phyloP scores from a whole-genome alignment of 2,888 invertebrate genomes.

The Caenorhabditis parvicauda region DNA sequence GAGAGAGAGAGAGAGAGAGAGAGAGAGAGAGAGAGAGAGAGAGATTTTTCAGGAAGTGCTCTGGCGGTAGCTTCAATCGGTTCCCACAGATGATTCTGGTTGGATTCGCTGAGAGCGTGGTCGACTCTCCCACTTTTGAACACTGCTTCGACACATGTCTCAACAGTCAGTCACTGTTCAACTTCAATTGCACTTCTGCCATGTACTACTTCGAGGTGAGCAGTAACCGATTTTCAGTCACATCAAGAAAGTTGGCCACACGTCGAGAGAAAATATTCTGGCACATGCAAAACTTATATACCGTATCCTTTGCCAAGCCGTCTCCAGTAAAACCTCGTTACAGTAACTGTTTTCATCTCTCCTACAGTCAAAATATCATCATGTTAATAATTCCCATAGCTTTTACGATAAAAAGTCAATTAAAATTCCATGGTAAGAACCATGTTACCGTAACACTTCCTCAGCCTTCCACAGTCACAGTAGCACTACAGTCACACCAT shows the following conservation, averaged over 20 bases:
- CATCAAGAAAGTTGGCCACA: too few relatives aligned
- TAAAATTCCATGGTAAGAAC: too few relatives aligned
- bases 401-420: too few relatives aligned
- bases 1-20: too few relatives aligned
- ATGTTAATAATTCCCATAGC: neutral
- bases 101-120: constrained; percentile 62
- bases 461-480: neutral
- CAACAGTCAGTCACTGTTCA: constrained; percentile 56
- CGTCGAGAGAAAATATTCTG: too few relatives aligned
- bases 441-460: neutral
- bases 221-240: too few relatives aligned
- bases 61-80: constrained; percentile 53
- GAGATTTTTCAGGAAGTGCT: constrained; percentile 42
- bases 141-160: constrained; percentile 61
- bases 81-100: constrained; percentile 62
- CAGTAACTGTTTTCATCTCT: too few relatives aligned
- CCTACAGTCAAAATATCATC: too few relatives aligned
- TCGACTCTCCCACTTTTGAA: constrained; percentile 58
- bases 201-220: constrained; percentile 63
- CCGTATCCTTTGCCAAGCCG: too few relatives aligned
- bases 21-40: neutral
- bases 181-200: constrained; percentile 59
- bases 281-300: too few relatives aligned
- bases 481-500: too few relatives aligned
- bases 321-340: too few relatives aligned